Evolutionary conservation across 2,797 vertebrate genomes (phyloP).

Genomic region (Lindbergichthys nudifrons): DNA sequence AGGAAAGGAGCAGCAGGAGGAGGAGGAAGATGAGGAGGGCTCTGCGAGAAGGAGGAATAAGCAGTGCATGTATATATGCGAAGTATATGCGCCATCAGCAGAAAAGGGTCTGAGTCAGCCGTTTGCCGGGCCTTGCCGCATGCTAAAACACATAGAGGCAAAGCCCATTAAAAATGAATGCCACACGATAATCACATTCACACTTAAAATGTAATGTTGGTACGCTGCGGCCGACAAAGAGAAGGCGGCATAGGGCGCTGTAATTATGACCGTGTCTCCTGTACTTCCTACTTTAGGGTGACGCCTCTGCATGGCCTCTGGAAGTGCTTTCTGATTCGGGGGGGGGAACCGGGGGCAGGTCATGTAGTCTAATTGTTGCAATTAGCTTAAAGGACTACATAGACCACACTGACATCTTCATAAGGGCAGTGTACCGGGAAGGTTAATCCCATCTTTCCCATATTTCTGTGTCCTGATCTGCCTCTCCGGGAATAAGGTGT

Average conservation of each 20-base stretch:
- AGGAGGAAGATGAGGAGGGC: slow-evolving; percentile 62
- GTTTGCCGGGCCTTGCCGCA: slow-evolving; percentile 80
- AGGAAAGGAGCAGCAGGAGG: slow-evolving; percentile 50
- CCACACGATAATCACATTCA: slow-evolving; percentile 87
- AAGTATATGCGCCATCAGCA: slow-evolving; percentile 87
- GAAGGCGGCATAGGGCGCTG: slow-evolving; percentile 68
- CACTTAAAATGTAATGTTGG: slow-evolving; percentile 89
- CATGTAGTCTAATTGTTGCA: slow-evolving; percentile 63
- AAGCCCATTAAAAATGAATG: slow-evolving; percentile 92
- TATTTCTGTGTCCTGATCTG: background rate
- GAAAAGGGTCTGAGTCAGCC: slow-evolving; percentile 85
- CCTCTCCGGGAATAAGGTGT: background rate
- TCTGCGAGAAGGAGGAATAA: slow-evolving; percentile 79
- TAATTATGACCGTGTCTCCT: slow-evolving; percentile 75
- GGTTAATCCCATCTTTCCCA: slow-evolving; percentile 4
- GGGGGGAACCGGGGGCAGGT: slow-evolving; percentile 47
- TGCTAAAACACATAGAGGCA: slow-evolving; percentile 89
- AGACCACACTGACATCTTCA: slow-evolving; percentile 43
- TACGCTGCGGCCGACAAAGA: slow-evolving; percentile 80
- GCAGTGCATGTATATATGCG: slow-evolving; percentile 82
- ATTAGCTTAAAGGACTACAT: slow-evolving; percentile 65
- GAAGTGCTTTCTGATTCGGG: slow-evolving; percentile 59
- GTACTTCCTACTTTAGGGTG: slow-evolving; percentile 67
- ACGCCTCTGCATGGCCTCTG: slow-evolving; percentile 52
- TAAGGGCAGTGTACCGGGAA: slow-evolving; percentile 8